Evolutionary conservation across 2,113 vertebrate species (phyloP).

Genomic region (Gymnorhina tibicen): DNA sequence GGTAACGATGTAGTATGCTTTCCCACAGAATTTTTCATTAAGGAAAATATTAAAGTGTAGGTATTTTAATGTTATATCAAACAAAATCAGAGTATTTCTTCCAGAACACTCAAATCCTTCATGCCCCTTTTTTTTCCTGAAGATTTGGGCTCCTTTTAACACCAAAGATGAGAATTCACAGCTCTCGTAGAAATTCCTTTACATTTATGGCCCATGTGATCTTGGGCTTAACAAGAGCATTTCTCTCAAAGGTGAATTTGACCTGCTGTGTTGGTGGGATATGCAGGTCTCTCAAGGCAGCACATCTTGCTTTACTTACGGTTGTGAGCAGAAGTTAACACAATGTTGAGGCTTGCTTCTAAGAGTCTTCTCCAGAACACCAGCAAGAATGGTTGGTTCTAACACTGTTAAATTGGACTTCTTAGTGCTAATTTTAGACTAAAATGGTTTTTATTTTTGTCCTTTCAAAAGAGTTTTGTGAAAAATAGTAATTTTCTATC

Average conservation of each 20-base stretch:
- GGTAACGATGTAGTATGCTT: background rate
- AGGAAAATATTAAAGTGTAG: constrained; percentile 34
- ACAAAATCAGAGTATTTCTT: constrained; percentile 34
- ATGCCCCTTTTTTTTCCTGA: background rate
- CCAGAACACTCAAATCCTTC: background rate
- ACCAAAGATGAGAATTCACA: background rate
- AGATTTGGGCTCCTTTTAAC: background rate
- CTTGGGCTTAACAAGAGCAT: background rate
- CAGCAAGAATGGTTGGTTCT: background rate
- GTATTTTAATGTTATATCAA: constrained; percentile 9
- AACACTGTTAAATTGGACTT: background rate
- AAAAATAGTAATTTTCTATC: background rate
- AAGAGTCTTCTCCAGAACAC: background rate
- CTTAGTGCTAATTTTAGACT: background rate
- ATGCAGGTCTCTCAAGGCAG: background rate
- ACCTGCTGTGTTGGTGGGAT: background rate
- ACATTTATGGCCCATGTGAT: background rate
- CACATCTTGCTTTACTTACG: background rate
- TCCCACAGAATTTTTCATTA: constrained; percentile 43
- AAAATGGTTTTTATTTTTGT: background rate
- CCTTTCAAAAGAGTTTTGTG: background rate
- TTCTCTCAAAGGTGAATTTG: background rate
- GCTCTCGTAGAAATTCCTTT: background rate
- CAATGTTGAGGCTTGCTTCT: background rate
- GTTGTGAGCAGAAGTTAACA: background rate